phyloP scores from a whole-genome alignment of 2,888 invertebrate genomes.

The Epistrophe grossulariae region DNA sequence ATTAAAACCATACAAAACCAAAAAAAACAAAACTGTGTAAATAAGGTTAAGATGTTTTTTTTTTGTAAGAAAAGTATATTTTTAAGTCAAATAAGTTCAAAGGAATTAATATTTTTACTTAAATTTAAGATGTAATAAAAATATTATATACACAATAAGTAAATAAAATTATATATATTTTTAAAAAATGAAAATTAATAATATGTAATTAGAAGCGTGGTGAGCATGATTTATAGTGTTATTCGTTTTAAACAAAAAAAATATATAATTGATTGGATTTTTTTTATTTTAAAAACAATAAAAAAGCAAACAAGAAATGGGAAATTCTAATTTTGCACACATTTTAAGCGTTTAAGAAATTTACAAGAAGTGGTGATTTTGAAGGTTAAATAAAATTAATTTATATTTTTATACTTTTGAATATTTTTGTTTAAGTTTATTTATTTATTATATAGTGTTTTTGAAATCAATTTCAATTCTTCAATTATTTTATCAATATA shows the following conservation, averaged over 20 bases:
- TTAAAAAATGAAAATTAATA: background rate
- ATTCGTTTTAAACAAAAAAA: background rate
- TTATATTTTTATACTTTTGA: background rate
- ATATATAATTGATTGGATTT: background rate
- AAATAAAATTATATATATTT: constrained; percentile 29
- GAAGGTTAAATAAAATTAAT: background rate
- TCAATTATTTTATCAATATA: no score
- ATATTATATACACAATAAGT: background rate
- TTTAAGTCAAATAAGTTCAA: constrained; percentile 49
- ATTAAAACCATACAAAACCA: constrained; percentile 6
- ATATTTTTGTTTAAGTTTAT: no score
- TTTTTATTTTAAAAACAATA: background rate
- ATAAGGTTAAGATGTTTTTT: constrained; percentile 2
- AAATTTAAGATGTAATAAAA: constrained; percentile 28
- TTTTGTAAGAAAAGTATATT: constrained; percentile 38
- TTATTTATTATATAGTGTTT: no score
- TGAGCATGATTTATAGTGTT: background rate
- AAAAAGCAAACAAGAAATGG: constrained; percentile 10
- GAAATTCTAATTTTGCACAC: constrained; percentile 15
- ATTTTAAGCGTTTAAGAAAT: constrained; percentile 8
- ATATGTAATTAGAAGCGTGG: background rate
- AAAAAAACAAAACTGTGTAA: constrained; percentile 3
- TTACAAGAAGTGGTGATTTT: background rate
- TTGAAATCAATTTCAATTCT: no score
- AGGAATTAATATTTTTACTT: constrained; percentile 50